Evolutionary conservation across 1,140 invertebrate species (phyloP), one percentile per base, ranked within the genome.

Genomic region (Cyclargus thomasi): DNA sequence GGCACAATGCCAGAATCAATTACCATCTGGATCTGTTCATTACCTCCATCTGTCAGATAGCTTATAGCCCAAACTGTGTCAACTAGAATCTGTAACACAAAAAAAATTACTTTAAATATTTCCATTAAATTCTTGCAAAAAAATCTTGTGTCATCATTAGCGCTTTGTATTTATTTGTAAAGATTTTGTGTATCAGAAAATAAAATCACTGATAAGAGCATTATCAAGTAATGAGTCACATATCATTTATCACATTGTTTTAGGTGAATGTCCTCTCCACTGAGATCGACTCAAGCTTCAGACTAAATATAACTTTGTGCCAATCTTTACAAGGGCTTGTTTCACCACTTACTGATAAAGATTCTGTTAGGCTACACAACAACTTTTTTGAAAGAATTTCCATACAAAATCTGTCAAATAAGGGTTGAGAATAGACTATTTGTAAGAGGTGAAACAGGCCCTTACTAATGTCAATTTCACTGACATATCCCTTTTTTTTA

Each of bases 51-150:
- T 62, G 99, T 99, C 76, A 99, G 90, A 92, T 99, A 99, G 80
- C 98, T 99, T 70, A 99, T 93, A 23, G 99, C 98, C 99, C 99
- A 99, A 53, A 99, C 97, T 63, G 99, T 99, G 86, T 99, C 99
- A 63, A 99, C 97, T 78, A 99, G 92, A 81, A 99, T 99, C 96
- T 98, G 85, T 16, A 70, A 93, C 17, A 11, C 21, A 65, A 55
- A n/a, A 29, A 55, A 47, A 21, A 53, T 63, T 36, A 6, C 3
- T 63, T 17, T n/a, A 63, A 29, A 14, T 29, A 29, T 29, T 29
- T 29, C 29, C 4, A 29, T 29, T 29, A 8, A 29, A n/a, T n/a
- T n/a, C n/a, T n/a, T n/a, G n/a, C 29, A 29, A 2, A 2, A 23
- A 23, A 7, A 29, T 29, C 29, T 29, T 6, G 2, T 29, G 1